phyloP scores from a whole-genome alignment of 35 echinoderm and acorn worm genomes.

The Hemicentrotus pulcherrimus region DNA sequence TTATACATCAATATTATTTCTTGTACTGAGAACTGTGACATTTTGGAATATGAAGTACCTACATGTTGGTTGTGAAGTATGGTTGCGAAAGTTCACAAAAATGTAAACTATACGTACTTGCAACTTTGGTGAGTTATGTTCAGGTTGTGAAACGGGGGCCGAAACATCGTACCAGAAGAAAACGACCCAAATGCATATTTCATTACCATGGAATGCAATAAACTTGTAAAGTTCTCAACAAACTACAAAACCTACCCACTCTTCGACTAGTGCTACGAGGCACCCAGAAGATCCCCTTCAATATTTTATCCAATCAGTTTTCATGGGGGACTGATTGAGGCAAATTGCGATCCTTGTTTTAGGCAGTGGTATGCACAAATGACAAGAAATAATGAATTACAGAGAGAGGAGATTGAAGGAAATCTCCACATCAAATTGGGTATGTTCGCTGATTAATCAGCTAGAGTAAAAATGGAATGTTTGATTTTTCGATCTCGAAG shows the following conservation, averaged over 20 bases:
- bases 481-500: not conserved
- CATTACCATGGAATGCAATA: conserved; percentile 2
- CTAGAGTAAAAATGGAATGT: not conserved
- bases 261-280: not conserved
- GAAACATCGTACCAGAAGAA: not conserved
- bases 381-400: conserved; percentile 5
- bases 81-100: no score
- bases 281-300: not conserved
- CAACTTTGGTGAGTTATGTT: not conserved
- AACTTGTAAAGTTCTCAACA: not conserved
- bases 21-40: no score
- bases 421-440: conserved; percentile 2
- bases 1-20: no score
- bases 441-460: conserved; percentile 6
- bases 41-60: no score
- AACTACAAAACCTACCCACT: not conserved
- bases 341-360: not conserved
- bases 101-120: no score
- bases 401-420: not conserved
- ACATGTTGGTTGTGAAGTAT: no score
- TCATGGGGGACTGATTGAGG: not conserved
- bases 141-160: not conserved
- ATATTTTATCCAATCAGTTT: conserved; percentile 13
- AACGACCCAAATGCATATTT: conserved; percentile 11
- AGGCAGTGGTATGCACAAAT: not conserved